Evolutionary conservation across 2,113 vertebrate species (phyloP).

Genomic region (Zosterops borbonicus): DNA sequence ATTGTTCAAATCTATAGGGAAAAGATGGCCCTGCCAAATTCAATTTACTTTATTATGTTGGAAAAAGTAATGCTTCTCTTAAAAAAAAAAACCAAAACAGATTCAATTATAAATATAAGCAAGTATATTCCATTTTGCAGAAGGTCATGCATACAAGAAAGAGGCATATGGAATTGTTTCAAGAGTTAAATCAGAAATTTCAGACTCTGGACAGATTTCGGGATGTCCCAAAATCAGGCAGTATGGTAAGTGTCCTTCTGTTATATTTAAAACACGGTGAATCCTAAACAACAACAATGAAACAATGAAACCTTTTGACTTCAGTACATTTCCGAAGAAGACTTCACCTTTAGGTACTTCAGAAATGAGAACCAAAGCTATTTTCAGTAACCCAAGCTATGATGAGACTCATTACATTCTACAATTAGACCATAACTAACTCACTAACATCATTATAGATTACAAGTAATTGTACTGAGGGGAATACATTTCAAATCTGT

Average conservation of each 20-base stretch:
- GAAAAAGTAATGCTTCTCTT: constrained; percentile 20
- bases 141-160: constrained; percentile 99
- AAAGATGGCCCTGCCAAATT: constrained; percentile 42
- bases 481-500: constrained; percentile 6
- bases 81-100: neutral
- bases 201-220: constrained; percentile 99
- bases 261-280: constrained; percentile 6
- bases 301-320: neutral
- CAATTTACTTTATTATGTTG: constrained; percentile 40
- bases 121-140: constrained; percentile 82
- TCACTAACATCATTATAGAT: neutral
- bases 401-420: neutral
- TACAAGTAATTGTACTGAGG: constrained; percentile 28
- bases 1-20: constrained; percentile 2
- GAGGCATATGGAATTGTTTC: constrained; percentile 99
- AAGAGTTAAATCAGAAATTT: constrained; percentile 99
- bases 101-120: constrained; percentile 57
- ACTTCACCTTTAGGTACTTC: neutral
- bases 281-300: neutral
- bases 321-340: neutral
- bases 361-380: neutral
- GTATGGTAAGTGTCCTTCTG: constrained; percentile 88
- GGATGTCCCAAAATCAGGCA: constrained; percentile 99
- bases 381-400: neutral
- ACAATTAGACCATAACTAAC: neutral